phyloP scores from a whole-genome alignment of 2,797 vertebrate genomes.

The Pantherophis vulpinus region DNA sequence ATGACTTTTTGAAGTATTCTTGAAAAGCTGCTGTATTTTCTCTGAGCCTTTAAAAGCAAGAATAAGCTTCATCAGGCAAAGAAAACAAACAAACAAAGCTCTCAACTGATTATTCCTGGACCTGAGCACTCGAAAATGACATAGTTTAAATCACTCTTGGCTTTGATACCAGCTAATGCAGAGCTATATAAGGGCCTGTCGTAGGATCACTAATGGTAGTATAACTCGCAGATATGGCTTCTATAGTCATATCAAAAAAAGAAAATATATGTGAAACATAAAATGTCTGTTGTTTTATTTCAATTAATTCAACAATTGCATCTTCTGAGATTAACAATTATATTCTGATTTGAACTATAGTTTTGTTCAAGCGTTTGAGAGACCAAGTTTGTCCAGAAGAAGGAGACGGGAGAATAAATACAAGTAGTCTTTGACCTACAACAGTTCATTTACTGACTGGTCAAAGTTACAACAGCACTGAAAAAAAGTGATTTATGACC shows the following conservation, averaged over 20 bases:
- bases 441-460: no score
- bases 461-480: no score
- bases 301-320: background rate
- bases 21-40: constrained; percentile 34
- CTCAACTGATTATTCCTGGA: constrained; percentile 46
- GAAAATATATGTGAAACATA: background rate
- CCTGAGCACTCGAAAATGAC: constrained; percentile 35
- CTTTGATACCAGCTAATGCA: constrained; percentile 36
- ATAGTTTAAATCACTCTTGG: constrained; percentile 29
- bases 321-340: background rate
- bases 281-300: background rate
- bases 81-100: constrained; percentile 16
- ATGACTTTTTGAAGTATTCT: constrained; percentile 23
- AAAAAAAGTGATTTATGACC: no score
- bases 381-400: background rate
- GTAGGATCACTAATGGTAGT: background rate
- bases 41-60: constrained; percentile 38
- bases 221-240: accelerated
- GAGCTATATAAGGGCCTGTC: constrained; percentile 19
- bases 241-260: background rate
- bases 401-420: background rate
- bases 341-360: background rate
- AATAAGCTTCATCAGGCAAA: constrained; percentile 33
- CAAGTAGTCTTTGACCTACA: background rate
- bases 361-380: background rate